Base-by-base conservation (phyloP, 2,888 invertebrate genomes). In the Hyposoter didymator region DNA sequence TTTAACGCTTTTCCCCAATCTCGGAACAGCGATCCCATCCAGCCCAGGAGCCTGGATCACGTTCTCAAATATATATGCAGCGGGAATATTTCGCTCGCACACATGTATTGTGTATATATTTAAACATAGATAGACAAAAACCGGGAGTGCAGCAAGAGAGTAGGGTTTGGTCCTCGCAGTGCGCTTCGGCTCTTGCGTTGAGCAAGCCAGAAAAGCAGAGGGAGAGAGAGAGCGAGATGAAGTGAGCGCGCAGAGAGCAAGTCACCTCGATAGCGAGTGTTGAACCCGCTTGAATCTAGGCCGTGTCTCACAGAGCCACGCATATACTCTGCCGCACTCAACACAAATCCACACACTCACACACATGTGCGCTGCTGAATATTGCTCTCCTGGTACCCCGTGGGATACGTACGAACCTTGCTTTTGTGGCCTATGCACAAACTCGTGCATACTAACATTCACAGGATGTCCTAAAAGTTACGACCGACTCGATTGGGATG, bases 291-390 rank as follows among this genome's bases (percentile, higher is more conserved):
- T 88, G 91, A 93, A 93, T 93, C 93, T 93, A 93, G 93, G 95
- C 95, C 94, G 94, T 94, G 93, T 94, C 94, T 94, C 94, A 94
- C 94, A 94, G 94, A 94, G 95, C 94, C 94, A 94, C 93, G 92
- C 89, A 89, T 90, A 92, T 91, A 92, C 72, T 47, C 7, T 28
- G 45, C 1, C 12, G 19, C 14, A 19, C 8, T 45, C 69, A 19
- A 80, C 80, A 78, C 78, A 73, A 62, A 87, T 87, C 84, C 84
- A 88, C 84, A 87, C 82, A 84, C 70, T 49, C 72, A 49, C 82
- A 72, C 73, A 62, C 2, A 35, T 59, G 70, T 14, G 6, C 59
- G 59, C 14, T 59, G 28, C 4, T 59, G 19, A 12, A 86, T 90
- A 91, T 87, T 80, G 84, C 62, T 62, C 81, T 78, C 78, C 80